Evolutionary conservation across 2,113 vertebrate genomes (phyloP).

Genomic region (Hyla sarda): DNA sequence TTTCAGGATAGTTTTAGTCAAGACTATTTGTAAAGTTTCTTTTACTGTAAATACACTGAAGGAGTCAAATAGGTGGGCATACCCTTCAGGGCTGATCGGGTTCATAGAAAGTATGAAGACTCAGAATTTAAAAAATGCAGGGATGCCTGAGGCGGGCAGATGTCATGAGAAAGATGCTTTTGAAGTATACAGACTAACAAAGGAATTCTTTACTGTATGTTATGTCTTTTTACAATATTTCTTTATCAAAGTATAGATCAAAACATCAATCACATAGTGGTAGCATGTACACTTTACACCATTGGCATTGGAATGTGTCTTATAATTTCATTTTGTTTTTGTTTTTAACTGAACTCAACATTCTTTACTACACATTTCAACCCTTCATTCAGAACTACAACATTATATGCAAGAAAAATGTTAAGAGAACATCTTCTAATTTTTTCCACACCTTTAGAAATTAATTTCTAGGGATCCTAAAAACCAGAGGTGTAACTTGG

Average conservation of each 20-base stretch:
- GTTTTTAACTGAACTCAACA: neutral
- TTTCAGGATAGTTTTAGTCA: neutral
- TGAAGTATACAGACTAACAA: neutral
- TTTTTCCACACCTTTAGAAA: neutral
- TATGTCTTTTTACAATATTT: neutral
- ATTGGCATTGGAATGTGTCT: neutral
- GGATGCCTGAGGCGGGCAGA: neutral
- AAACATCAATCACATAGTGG: neutral
- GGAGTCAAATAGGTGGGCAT: neutral
- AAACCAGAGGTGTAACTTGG: too few relatives aligned
- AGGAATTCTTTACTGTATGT: neutral
- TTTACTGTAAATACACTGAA: neutral
- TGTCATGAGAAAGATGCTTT: neutral
- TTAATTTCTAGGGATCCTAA: neutral
- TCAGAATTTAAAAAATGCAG: neutral
- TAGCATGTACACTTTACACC: neutral
- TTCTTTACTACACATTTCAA: neutral
- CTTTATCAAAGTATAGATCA: neutral
- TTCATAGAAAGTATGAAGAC: neutral
- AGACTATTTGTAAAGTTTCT: neutral
- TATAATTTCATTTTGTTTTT: neutral
- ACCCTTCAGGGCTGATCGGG: neutral
- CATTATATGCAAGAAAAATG: too few relatives aligned
- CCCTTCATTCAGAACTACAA: neutral
- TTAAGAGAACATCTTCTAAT: neutral